Evolutionary conservation across 2,888 invertebrate genomes (phyloP), one percentile per base, ranked within the genome.

Genomic region (Netelia melanura): DNA sequence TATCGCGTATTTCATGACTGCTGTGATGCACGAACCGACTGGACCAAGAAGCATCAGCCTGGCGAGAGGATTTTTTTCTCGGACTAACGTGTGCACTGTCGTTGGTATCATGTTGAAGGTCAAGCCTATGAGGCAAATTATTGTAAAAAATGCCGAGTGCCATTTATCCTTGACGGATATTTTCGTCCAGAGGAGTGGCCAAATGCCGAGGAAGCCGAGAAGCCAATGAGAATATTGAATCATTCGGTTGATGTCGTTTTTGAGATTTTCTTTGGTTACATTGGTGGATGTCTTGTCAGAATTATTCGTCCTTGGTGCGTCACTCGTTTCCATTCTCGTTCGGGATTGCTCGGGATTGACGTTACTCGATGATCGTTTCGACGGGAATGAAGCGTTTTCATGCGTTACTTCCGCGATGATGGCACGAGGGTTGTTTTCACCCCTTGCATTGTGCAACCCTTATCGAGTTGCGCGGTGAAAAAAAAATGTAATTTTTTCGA

Each of bases 31-130:
- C 48, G 70, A 82, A 9, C 78, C 71, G 5, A 85, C 70, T 1
- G 82, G 82, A 52, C 79, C 82, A 17, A 85, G 10, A 10, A 75
- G 64, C 23, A 78, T 80, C 2, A 83, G 3, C 17, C 71, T 43
- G 14, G 52, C n/a, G 2, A 65, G n/a, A 3, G 17, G 43, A 65
- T 81, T 64, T 21, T 78, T 84, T 23, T 84, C 84, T 17, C 14
- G 30, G 23, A 84, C 44, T 2, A 68, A 44, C 11, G 67, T 48
- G 23, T 84, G 81, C 23, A 77, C 1, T 1, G 56, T 72, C 8
- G 52, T 48, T 5, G 81, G 84, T 65, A 84, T 44, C 1, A 81
- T 67, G 38, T 65, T 43, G 25, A 67, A 81, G 38, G 70, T 38
- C n/a, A 84, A n/a, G 10, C 62, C 21, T 11, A 58, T 2, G 30